Conservation (phyloP, 2,113 vertebrate genomes). For the Chaetorhynchus papuensis region DNA sequence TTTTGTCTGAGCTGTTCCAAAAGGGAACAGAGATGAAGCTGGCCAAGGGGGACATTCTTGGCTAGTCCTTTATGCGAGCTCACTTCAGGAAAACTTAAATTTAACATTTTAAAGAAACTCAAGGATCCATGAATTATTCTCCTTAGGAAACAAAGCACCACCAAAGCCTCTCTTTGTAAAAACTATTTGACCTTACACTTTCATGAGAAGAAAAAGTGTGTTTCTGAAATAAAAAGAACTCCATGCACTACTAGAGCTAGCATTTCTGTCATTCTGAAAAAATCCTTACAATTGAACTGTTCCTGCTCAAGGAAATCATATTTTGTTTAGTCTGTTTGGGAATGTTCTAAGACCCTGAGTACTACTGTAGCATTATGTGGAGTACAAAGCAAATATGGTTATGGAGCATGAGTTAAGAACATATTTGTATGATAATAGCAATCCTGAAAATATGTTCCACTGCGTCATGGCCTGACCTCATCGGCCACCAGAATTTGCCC, state of each 20-base stretch:
- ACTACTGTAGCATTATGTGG: not conserved
- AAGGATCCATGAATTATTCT: not conserved
- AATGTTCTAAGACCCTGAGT: not conserved
- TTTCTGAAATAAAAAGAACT: not conserved
- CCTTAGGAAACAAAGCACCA: not conserved
- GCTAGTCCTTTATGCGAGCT: not conserved
- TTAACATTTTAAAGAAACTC: constrained; percentile 25
- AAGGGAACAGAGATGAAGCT: constrained; percentile 36
- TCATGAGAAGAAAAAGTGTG: not conserved
- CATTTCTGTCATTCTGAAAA: not conserved
- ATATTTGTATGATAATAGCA: not conserved
- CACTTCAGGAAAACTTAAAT: not conserved
- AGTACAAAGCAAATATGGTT: not conserved
- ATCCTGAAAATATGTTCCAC: not conserved
- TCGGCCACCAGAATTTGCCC: not conserved
- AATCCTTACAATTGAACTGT: not conserved
- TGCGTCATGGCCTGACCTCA: not conserved
- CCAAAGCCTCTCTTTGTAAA: not conserved
- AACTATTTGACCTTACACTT: not conserved
- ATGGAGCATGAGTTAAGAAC: not conserved
- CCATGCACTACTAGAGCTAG: not conserved
- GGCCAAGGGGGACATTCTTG: constrained; percentile 7
- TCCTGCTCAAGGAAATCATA: not conserved
- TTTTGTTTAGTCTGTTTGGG: constrained; percentile 41
- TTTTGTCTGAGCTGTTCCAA: constrained; percentile 40